Evolutionary conservation across 2,797 vertebrate genomes (phyloP), one percentile per base, ranked within the genome.

Genomic region (Antennarius maculatus): DNA sequence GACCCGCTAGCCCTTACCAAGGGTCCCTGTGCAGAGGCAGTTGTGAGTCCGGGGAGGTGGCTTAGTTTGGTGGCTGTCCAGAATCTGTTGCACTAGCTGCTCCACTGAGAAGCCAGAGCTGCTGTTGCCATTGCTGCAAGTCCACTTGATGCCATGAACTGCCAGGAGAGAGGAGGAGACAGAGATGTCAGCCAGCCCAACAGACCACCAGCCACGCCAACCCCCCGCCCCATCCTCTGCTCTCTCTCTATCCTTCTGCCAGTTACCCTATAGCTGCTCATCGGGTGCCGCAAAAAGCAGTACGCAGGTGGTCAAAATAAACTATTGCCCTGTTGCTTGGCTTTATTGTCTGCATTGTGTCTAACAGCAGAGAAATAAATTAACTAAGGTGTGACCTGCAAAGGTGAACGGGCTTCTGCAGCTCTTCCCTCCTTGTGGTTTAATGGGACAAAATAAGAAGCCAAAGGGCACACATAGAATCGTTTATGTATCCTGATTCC

Each of bases 71-170:
- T 99, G 98, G 91, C 97, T 99, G 81, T 99, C 98, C 54, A 99
- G 96, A 92, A 99, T 99, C 94, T 99, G 98, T 89, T 99, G 98
- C 76, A 99, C 97, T 65, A 99, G 95, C 94, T 99, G 98, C 89
- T 99, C 98, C 95, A 99, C 98, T 1, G 98, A 99, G 95, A 99
- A 99, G 91, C 97, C 98, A 53, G 97, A 96, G 92, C 97, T 98
- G 96, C 95, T 99, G 95, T 97, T 99, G 67, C 97, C 98, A 72
- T 99, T 99, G 95, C 97, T 99, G 95, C 98, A 99, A 76, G 98
- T 99, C 98, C 98, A 99, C 93, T 99, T 99, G 95, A 99, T 99
- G 93, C 98, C 98, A 89, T 99, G 98, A 96, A 99, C 98, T 99
- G 94, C 57, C 81, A 89, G 93, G 90, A 94, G 89, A 95, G 75